Base-by-base conservation (phyloP, 2,113 vertebrate species). In the Varanus komodoensis region DNA sequence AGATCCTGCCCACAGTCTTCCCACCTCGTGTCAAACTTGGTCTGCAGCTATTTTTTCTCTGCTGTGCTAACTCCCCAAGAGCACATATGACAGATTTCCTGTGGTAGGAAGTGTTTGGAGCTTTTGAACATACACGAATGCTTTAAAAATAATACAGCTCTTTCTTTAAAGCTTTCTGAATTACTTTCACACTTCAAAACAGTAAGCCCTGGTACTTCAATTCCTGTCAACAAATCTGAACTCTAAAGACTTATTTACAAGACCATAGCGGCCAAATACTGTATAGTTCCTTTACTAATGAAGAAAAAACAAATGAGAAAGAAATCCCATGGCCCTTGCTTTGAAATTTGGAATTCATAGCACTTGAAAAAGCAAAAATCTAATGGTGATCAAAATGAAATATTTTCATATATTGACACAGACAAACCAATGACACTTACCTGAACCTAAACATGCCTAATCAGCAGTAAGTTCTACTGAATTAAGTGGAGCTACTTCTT, bases 161-260 rank as follows among this genome's bases (percentile, higher is more conserved):
- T 50, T 25, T 92, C 86, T 71, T 89, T 23, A 61, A 8, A 93
- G 67, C 71, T 88, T 29, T 54, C 88, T 82, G 82, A 78, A 71
- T 93, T 87, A 44, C 38, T 44, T 44, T 44, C 38, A 44, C 38
- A 44, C 38, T 44, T 44, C 38, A 44, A 44, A 44, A 44, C 38
- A 44, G 38, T 44, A 92, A 54, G 71, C 82, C 87, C n/a, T 67
- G 87, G 38, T 77, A 89, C 0, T 4, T 61, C 68, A 57, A 79
- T 89, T 93, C 90, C 91, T 89, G 91, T 87, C 91, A 92, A 89
- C 91, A 91, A 95, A 95, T 32, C 82, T 0, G 0, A 91, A 94
- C 90, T 84, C 92, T 68, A 87, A 93, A 95, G 87, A 52, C 83
- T 87, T 50, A 81, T 87, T 94, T 92, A 95, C 92, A 92, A 89